Evolutionary conservation across 2,797 vertebrate genomes (phyloP), one percentile per base, ranked within the genome.

Genomic region (Tolypeutes matacus): DNA sequence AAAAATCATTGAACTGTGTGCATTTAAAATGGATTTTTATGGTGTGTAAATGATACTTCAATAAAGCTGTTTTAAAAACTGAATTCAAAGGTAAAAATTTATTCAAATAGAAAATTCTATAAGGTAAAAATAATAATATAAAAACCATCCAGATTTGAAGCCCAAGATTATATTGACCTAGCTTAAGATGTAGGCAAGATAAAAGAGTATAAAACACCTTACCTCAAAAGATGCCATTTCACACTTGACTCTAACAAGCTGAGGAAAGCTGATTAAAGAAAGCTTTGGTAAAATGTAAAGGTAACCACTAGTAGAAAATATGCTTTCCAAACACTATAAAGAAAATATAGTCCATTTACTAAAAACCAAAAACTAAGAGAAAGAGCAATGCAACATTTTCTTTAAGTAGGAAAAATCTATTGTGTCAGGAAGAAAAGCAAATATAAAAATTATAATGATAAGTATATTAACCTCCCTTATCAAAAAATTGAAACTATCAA

Each of bases 41-140:
- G 31, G 67, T 72, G 42, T 25, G 36, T 49, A 42, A 73, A 49
- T n/a, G 8, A 73, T 5, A 34, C 21, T 18, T 58, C 34, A 39
- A 14, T 51, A 69, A 69, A 72, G 8, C 42, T 49, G 11, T 42
- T 18, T 65, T 7, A 53, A 25, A 92, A 83, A 75, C 6, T 5
- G 76, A 95, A 95, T 31, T 70, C 58, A 89, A 86, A 81, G 31
- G 60, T 36, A 84, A 75, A 87, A 60, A 81, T 49, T 18, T 64
- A 87, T 14, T 29, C 76, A 58, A 77, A 64, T 7, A 73, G 76
- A 72, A 64, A 70, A 80, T 18, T 12, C 17, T 27, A 53, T 29
- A 64, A 29, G 34, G 65, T 64, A 64, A 93, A 64, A 81, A 42
- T n/a, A 81, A 62, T 60, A 69, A 69, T 27, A 60, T 14, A 27